Percentiles rank a stretch among this genome's conserved stretches.
phyloP scores from a whole-genome alignment of 2,797 vertebrate species.

The Pterois miles region DNA sequence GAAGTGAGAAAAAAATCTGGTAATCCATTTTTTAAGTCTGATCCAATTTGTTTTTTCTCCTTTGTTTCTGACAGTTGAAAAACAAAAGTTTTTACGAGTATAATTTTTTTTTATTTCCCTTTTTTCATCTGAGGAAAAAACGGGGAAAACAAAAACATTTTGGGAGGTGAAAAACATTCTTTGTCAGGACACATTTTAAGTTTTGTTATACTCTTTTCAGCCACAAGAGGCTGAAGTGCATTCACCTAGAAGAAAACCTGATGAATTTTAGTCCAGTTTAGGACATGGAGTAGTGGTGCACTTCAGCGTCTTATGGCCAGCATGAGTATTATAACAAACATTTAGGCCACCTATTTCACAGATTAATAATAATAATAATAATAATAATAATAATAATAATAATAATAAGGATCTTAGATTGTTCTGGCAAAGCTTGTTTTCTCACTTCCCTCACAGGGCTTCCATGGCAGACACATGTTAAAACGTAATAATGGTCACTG shows the following conservation, averaged over 20 bases:
- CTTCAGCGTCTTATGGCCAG: too few relatives aligned
- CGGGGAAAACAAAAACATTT: not conserved
- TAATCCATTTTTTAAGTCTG: not conserved
- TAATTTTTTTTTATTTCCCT: not conserved
- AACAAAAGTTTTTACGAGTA: not conserved
- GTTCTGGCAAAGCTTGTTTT: not conserved
- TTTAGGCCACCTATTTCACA: not conserved
- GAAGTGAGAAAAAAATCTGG: not conserved
- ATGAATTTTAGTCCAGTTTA: too few relatives aligned
- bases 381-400: not conserved
- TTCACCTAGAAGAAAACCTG: too few relatives aligned
- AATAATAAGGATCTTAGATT: not conserved
- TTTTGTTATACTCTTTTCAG: not conserved
- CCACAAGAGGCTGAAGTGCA: not conserved
- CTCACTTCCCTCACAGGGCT: not conserved
- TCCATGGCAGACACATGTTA: not conserved
- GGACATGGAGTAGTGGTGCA: too few relatives aligned
- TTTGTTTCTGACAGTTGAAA: not conserved
- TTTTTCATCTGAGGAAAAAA: not conserved
- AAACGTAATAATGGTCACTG: not conserved
- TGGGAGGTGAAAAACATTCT: not conserved
- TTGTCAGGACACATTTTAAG: not conserved
- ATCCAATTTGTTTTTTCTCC: not conserved
- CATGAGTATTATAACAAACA: too few relatives aligned
- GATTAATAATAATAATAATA: not conserved